A percentile compares a stretch with the other conserved stretches of the same genome.
These are phyloP conservation scores for Euzophera pinguis DNA, from an alignment of 2,888 invertebrate genomes.

Conservation along the genomic window DNA sequence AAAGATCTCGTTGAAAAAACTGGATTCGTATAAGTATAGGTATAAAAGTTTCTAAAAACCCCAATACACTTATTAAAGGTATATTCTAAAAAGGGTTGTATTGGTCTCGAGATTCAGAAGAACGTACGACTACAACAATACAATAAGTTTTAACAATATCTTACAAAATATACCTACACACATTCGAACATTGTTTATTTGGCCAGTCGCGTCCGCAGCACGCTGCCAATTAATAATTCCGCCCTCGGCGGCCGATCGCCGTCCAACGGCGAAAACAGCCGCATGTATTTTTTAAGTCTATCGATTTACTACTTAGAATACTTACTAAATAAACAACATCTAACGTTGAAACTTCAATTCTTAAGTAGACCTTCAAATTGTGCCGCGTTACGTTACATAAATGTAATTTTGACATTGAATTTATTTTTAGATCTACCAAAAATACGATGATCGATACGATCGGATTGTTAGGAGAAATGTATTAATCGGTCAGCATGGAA, in stretches of 20 bases:
- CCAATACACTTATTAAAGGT: constrained; percentile 57
- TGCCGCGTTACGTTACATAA: not conserved
- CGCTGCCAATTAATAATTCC: constrained; percentile 22
- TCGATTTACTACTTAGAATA: constrained; percentile 8
- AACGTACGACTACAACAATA: constrained; percentile 59
- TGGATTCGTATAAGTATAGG: constrained; percentile 64
- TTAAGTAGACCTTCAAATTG: not conserved
- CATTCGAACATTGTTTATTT: constrained; percentile 35
- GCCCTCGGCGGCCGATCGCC: constrained; percentile 4
- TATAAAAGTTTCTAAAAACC: constrained; percentile 72
- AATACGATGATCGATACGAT: not conserved
- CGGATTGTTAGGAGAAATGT: not conserved
- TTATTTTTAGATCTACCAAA: not conserved
- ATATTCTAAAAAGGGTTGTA: constrained; percentile 67
- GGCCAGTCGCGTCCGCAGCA: constrained; percentile 29
- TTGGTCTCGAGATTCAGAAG: constrained; percentile 76
- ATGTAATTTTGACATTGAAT: not conserved
- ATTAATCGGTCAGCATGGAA: constrained; percentile 18
- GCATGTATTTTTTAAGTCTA: not conserved
- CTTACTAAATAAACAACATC: not conserved
- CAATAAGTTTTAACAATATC: constrained; percentile 63
- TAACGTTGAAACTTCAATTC: not conserved
- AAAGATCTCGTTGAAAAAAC: constrained; percentile 65
- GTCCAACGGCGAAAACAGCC: not conserved
- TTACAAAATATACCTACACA: constrained; percentile 74